These are phyloP conservation scores for Chrysotoxum bicinctum DNA, from an alignment of 2,888 invertebrate genomes.

Conservation along the genomic window DNA sequence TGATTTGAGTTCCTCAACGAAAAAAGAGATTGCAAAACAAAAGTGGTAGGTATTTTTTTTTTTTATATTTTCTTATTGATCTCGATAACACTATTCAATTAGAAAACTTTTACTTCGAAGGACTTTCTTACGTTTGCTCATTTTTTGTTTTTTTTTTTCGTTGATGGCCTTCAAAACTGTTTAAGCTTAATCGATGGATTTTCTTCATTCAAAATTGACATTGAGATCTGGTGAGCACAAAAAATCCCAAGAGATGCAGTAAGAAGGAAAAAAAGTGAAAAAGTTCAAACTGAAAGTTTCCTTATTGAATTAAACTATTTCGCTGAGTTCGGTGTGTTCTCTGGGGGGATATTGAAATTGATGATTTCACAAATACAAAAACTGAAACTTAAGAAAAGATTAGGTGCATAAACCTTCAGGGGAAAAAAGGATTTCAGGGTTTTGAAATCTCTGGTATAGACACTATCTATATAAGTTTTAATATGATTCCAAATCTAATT, in stretches of 20 bases:
- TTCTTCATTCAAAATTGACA: constrained; percentile 4
- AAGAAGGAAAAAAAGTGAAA: neutral
- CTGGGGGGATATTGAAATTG: neutral
- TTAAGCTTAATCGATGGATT: constrained; percentile 13
- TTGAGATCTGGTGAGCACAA: neutral
- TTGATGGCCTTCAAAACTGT: constrained; percentile 5
- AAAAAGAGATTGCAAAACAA: neutral
- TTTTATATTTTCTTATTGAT: neutral
- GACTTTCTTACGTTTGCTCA: neutral
- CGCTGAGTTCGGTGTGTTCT: neutral
- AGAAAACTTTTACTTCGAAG: constrained; percentile 9
- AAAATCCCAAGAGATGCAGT: neutral
- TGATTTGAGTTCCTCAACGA: neutral
- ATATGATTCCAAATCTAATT: no score
- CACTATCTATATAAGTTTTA: no score
- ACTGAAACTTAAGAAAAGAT: no score
- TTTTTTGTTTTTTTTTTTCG: neutral
- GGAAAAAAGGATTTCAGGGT: no score
- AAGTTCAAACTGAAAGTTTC: constrained; percentile 5
- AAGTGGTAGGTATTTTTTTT: neutral
- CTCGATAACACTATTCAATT: constrained; percentile 1
- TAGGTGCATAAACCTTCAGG: no score
- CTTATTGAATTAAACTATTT: constrained; percentile 13
- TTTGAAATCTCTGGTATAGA: no score
- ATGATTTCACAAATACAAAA: neutral